Conservation (phyloP, 2,888 invertebrate genomes). For the Augochlorella aurata region DNA sequence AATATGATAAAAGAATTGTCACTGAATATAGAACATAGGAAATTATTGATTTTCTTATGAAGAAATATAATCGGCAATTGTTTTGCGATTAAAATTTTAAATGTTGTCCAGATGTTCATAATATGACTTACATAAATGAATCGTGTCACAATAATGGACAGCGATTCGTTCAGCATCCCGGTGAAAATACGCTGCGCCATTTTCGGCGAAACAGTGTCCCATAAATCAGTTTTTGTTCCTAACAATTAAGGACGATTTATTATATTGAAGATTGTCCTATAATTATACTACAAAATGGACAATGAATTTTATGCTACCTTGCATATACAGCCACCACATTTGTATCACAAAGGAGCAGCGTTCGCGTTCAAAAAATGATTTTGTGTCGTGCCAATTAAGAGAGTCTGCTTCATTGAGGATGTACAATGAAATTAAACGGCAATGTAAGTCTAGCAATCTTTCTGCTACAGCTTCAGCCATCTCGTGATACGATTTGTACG, state of each 20-base stretch:
- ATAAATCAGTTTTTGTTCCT: slow-evolving; percentile 91
- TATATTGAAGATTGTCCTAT: too few species aligned
- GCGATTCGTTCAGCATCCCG: slow-evolving; percentile 92
- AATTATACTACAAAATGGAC: neutral
- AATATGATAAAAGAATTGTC: too few species aligned
- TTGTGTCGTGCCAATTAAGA: slow-evolving; percentile 87
- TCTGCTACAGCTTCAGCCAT: slow-evolving; percentile 94
- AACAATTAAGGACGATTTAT: slow-evolving; percentile 62
- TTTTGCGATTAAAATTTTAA: too few species aligned
- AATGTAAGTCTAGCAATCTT: slow-evolving; percentile 90
- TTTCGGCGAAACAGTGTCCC: slow-evolving; percentile 94
- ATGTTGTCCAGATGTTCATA: neutral
- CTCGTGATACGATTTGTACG: slow-evolving; percentile 90
- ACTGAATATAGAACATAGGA: too few species aligned
- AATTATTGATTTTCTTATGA: too few species aligned
- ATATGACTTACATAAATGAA: slow-evolving; percentile 87
- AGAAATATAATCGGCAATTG: too few species aligned
- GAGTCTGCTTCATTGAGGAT: slow-evolving; percentile 92
- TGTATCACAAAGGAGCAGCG: slow-evolving; percentile 91
- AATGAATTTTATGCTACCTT: slow-evolving; percentile 83
- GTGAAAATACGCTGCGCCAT: slow-evolving; percentile 93
- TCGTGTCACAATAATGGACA: slow-evolving; percentile 90
- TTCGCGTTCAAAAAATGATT: slow-evolving; percentile 88
- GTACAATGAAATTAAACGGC: slow-evolving; percentile 89
- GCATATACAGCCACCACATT: slow-evolving; percentile 95